Percentiles rank a stretch among this genome's conserved stretches.
Evolutionary conservation across 2,797 vertebrate genomes (phyloP).

Genomic region (Poecilia gillii): DNA sequence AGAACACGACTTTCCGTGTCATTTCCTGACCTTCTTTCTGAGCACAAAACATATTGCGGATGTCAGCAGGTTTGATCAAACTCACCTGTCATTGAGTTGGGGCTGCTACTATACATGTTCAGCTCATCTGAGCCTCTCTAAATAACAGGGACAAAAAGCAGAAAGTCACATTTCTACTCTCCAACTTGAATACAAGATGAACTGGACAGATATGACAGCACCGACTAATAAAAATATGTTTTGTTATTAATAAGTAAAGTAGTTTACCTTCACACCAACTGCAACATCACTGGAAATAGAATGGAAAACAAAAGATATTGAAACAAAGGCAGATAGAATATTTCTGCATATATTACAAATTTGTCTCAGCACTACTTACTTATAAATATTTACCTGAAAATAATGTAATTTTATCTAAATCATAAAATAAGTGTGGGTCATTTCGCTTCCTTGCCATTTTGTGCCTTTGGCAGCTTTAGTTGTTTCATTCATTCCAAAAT

Average conservation of each 20-base stretch:
- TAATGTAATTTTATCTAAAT: background rate
- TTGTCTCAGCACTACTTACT: background rate
- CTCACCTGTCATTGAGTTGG: conserved; percentile 92
- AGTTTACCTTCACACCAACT: conserved; percentile 76
- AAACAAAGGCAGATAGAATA: background rate
- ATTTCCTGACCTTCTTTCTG: background rate
- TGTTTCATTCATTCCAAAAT: background rate
- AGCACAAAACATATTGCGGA: background rate
- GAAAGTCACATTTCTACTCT: background rate
- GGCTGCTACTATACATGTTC: conserved; percentile 92
- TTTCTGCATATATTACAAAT: background rate
- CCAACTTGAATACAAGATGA: background rate
- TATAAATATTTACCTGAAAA: background rate
- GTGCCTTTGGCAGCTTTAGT: background rate
- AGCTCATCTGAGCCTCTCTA: conserved; percentile 99
- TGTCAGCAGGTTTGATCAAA: conserved; percentile 38
- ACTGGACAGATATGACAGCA: background rate
- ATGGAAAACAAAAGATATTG: background rate
- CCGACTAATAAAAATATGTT: background rate
- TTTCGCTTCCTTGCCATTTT: background rate
- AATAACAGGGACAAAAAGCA: background rate
- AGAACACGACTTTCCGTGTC: background rate
- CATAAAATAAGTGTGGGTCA: background rate
- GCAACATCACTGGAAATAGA: conserved; percentile 74
- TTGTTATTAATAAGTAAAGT: background rate